Base-by-base conservation (phyloP, 2,113 vertebrate species). In the Piprites chloris region DNA sequence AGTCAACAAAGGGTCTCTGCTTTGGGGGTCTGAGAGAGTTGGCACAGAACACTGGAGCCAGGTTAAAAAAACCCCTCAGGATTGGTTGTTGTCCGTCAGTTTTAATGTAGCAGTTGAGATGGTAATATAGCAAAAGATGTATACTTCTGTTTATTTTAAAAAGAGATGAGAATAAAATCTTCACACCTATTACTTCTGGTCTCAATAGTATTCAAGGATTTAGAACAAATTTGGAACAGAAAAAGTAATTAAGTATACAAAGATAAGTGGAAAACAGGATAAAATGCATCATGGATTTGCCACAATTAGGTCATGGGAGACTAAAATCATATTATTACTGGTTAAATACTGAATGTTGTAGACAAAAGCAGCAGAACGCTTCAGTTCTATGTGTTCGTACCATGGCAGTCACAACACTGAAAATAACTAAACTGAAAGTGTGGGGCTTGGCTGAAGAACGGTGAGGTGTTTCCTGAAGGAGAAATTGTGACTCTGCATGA, bases 261-360 rank as follows among this genome's bases (percentile, higher is more conserved):
- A 90, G 44, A 50, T 87, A 89, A 94, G 81, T 94, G 84, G 77
- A 83, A 95, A 96, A 95, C 32, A 39, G 87, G 81, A 85, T 97
- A 89, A 95, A 93, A 76, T 85, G 32, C 62, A 76, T 85, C 26
- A 16, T 78, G 42, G 42, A 78, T 96, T 95, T 96, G 69, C 61
- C 11, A 68, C 65, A 94, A 81, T 93, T 95, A 56, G 91, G 94
- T 95, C 53, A 53, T 58, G 65, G 58, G 87, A 93, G 91, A 85
- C 89, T 78, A 33, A 94, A 94, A 41, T 69, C 1, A 4, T 46
- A 46, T 79, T 95, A n/a, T 92, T 81, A 19, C 18, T 79, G 39
- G 49, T 49, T 81, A 81, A 89, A 72, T 65, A n/a, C 28, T 65
- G 37, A 41, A 15, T 42, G 17, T 76, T 10, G 6, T 49, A 53